Evolutionary conservation across 2,888 invertebrate species (phyloP).

Genomic region (Agrochola macilenta): DNA sequence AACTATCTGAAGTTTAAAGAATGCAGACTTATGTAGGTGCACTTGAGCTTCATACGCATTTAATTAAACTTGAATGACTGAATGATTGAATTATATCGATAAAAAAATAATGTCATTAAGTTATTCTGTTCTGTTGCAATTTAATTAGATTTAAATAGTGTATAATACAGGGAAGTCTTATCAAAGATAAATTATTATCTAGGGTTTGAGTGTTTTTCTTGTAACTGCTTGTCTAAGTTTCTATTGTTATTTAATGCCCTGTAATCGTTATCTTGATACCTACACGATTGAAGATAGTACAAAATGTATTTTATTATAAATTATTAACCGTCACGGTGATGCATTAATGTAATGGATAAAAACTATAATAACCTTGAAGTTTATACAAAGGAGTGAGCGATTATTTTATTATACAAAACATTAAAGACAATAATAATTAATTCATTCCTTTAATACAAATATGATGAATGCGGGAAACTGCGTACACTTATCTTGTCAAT

Average conservation of each 20-base stretch:
- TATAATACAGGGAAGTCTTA: conserved; percentile 39
- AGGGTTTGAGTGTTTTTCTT: conserved; percentile 41
- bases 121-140: neutral
- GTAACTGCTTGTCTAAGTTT: conserved; percentile 35
- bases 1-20: conserved; percentile 18
- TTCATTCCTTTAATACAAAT: neutral
- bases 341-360: conserved; percentile 23
- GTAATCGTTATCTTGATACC: conserved; percentile 39
- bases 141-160: conserved; percentile 12
- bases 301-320: conserved; percentile 24
- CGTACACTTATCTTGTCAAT: conserved; percentile 26
- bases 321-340: conserved; percentile 24
- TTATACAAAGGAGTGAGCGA: conserved; percentile 14
- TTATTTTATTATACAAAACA: neutral
- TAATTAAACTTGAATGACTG: conserved; percentile 3
- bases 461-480: neutral
- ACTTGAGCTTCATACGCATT: conserved; percentile 22
- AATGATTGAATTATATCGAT: neutral
- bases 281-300: conserved; percentile 9
- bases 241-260: conserved; percentile 44
- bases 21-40: conserved; percentile 13
- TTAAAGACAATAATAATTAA: neutral
- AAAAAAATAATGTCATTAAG: conserved; percentile 7
- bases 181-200: conserved; percentile 44
- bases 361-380: conserved; percentile 15